Evolutionary conservation across 1,140 invertebrate genomes (phyloP).

Genomic region (Lepidurus packardi): DNA sequence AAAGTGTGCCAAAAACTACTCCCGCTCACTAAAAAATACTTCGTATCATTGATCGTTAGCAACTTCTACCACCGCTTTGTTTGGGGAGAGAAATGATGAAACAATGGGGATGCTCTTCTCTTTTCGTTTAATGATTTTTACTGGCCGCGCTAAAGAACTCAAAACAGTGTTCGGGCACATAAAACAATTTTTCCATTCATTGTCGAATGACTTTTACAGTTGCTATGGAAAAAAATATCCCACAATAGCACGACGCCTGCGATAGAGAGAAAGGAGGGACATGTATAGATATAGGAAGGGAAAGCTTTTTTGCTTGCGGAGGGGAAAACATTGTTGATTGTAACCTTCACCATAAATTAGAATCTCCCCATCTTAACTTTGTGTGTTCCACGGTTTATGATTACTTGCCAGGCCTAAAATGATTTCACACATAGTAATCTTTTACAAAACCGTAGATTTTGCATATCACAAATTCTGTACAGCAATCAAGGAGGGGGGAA

Average conservation of each 20-base stretch:
- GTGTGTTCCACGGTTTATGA: neutral
- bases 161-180: neutral
- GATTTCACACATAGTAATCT: neutral
- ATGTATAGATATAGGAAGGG: neutral
- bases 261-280: neutral
- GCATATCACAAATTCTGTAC: constrained; percentile 17
- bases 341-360: constrained; percentile 16
- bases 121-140: constrained; percentile 11
- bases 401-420: constrained; percentile 17
- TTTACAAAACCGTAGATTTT: neutral
- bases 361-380: neutral
- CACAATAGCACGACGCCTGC: neutral
- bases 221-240: neutral
- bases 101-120: neutral
- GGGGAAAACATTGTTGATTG: neutral
- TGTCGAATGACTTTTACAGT: neutral
- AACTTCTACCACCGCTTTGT: neutral
- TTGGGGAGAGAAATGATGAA: neutral
- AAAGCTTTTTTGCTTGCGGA: neutral
- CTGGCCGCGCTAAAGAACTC: constrained; percentile 14
- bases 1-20: too few relatives aligned
- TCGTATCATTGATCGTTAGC: neutral
- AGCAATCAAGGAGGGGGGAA: neutral
- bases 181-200: neutral
- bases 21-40: too few relatives aligned